phyloP scores from a whole-genome alignment of 2,888 invertebrate genomes.

The Melieria crassipennis region DNA sequence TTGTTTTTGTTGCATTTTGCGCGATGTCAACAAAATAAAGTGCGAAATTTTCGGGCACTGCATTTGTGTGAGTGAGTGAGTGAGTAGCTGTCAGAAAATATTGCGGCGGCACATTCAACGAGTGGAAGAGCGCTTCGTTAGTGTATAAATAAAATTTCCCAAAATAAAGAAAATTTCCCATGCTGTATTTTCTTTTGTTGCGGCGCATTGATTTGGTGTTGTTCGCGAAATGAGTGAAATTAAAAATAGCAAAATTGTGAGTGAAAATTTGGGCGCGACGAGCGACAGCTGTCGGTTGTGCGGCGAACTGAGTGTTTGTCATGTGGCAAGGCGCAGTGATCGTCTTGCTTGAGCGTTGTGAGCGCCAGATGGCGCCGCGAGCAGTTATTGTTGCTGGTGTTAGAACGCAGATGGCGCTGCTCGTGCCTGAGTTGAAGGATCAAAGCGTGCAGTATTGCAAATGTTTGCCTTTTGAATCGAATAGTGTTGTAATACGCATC shows the following conservation, averaged over 20 bases:
- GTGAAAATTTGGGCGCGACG: background rate
- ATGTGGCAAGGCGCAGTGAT: background rate
- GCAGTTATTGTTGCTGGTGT: background rate
- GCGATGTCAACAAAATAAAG: conserved; percentile 21
- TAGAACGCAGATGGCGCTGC: too few species aligned
- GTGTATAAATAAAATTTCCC: conserved; percentile 53
- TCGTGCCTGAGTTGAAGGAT: too few species aligned
- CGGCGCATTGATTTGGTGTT: background rate
- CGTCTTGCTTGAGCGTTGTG: background rate
- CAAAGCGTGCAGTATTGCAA: too few species aligned
- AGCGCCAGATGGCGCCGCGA: conserved; percentile 9
- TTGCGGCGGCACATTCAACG: background rate
- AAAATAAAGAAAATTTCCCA: conserved; percentile 55
- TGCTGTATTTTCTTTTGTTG: conserved; percentile 40
- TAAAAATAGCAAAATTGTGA: background rate
- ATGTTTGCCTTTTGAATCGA: too few species aligned
- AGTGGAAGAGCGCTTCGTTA: background rate
- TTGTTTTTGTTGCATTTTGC: background rate
- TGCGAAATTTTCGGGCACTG: conserved; percentile 1
- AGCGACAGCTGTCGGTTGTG: conserved; percentile 27
- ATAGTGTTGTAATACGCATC: too few species aligned
- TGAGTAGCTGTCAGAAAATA: too few species aligned
- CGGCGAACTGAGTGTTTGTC: background rate
- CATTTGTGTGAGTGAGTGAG: too few species aligned
- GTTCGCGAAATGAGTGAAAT: background rate